phyloP scores from a whole-genome alignment of 2,113 vertebrate species.

The Chauna torquata region DNA sequence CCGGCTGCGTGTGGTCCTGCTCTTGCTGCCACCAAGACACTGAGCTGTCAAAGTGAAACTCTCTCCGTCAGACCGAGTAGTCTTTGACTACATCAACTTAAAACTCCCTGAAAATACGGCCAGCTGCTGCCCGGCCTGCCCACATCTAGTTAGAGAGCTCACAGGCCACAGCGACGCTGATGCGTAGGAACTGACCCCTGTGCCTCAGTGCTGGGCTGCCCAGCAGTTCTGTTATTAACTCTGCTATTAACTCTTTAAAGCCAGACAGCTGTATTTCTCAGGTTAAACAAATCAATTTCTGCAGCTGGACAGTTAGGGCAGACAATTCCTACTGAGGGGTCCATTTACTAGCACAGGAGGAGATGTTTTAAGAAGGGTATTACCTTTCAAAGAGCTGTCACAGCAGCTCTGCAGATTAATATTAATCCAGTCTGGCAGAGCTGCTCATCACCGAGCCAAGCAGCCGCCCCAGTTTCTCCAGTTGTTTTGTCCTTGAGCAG shows the following conservation, averaged over 20 bases:
- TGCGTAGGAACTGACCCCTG: neutral
- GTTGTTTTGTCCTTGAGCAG: neutral
- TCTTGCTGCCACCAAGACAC: conserved; percentile 16
- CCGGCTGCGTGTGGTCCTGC: accelerated
- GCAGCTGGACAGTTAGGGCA: neutral
- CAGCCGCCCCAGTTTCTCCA: neutral
- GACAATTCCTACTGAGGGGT: neutral
- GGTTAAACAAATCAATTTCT: neutral
- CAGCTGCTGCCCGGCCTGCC: conserved; percentile 2
- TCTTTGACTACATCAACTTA: conserved; percentile 9
- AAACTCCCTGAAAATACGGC: neutral
- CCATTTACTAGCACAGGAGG: neutral
- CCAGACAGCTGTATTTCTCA: neutral
- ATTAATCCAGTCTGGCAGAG: neutral
- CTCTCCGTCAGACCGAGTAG: neutral
- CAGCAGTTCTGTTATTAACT: neutral
- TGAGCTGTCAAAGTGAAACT: neutral
- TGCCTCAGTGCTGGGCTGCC: neutral
- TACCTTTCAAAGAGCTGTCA: neutral
- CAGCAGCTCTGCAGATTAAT: neutral
- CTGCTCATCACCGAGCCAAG: accelerated
- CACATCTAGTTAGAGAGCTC: neutral
- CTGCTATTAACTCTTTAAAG: conserved; percentile 2
- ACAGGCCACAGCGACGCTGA: neutral
- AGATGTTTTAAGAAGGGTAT: neutral